These are phyloP conservation scores for Enteromius thamalakanensis DNA, from an alignment of 2,797 vertebrate genomes.

Conservation along the genomic window DNA sequence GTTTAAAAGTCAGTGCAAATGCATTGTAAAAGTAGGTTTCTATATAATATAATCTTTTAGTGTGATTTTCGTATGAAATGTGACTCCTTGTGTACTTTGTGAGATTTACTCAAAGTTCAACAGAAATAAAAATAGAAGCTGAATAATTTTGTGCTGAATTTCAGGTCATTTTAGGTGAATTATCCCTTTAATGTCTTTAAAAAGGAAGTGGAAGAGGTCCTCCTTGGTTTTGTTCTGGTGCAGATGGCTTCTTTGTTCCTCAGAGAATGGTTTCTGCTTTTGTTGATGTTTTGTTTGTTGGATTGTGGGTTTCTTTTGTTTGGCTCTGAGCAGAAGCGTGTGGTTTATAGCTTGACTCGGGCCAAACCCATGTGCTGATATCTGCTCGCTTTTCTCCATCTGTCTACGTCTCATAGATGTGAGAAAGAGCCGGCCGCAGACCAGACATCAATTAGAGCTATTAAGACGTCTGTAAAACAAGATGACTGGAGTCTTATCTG, in stretches of 20 bases:
- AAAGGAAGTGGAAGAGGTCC: background rate
- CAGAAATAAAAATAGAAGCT: background rate
- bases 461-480: background rate
- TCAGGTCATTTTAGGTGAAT: background rate
- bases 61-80: background rate
- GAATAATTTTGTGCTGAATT: background rate
- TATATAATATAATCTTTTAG: background rate
- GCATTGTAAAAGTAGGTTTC: background rate
- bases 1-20: background rate
- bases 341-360: slow-evolving; percentile 26
- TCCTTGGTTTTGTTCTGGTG: background rate
- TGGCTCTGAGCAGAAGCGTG: slow-evolving; percentile 19
- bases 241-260: background rate
- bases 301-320: slow-evolving; percentile 9
- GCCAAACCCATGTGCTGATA: background rate
- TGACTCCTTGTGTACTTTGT: background rate
- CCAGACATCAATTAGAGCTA: slow-evolving; percentile 18
- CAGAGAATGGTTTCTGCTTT: slow-evolving; percentile 9
- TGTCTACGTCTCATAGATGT: background rate
- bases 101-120: background rate
- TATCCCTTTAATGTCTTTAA: background rate
- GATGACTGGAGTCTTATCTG: background rate
- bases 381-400: slow-evolving; percentile 19
- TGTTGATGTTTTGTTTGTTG: slow-evolving; percentile 13
- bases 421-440: background rate